Conservation (phyloP, 2,888 invertebrate species). For the Leptinotarsa rubiginosa region DNA sequence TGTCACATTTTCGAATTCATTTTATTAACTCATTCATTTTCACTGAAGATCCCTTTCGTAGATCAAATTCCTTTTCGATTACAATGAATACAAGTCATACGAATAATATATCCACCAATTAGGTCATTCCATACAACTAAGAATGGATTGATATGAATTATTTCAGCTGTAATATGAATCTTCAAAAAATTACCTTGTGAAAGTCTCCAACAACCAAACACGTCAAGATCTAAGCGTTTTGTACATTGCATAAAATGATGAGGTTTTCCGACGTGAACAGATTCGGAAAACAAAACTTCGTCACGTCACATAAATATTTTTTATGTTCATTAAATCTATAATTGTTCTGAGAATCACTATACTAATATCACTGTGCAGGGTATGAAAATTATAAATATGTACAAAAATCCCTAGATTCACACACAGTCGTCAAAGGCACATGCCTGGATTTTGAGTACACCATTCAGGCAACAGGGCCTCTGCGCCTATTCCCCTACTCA, state of each 20-base stretch:
- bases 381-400: slow-evolving; percentile 20
- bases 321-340: slow-evolving; percentile 18
- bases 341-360: slow-evolving; percentile 41
- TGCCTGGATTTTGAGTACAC: slow-evolving; percentile 81
- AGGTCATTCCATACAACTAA: too few relatives aligned
- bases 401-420: slow-evolving; percentile 18
- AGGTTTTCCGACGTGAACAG: slow-evolving; percentile 1
- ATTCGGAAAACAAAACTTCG: not conserved
- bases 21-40: too few relatives aligned
- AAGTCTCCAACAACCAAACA: too few relatives aligned
- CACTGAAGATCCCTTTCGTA: too few relatives aligned
- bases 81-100: too few relatives aligned
- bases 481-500: slow-evolving; percentile 73
- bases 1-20: too few relatives aligned
- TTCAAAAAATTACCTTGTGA: too few relatives aligned
- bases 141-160: too few relatives aligned
- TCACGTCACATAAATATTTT: not conserved
- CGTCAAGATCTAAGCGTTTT: not conserved
- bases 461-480: slow-evolving; percentile 83
- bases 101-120: too few relatives aligned
- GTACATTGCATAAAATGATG: slow-evolving; percentile 1
- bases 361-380: slow-evolving; percentile 54
- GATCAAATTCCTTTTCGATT: too few relatives aligned
- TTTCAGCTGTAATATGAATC: too few relatives aligned
- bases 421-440: slow-evolving; percentile 70